A percentile compares a stretch with the other conserved stretches of the same genome.
Evolutionary conservation across 2,888 invertebrate species (phyloP).

Genomic region (Agriopis leucophaearia): DNA sequence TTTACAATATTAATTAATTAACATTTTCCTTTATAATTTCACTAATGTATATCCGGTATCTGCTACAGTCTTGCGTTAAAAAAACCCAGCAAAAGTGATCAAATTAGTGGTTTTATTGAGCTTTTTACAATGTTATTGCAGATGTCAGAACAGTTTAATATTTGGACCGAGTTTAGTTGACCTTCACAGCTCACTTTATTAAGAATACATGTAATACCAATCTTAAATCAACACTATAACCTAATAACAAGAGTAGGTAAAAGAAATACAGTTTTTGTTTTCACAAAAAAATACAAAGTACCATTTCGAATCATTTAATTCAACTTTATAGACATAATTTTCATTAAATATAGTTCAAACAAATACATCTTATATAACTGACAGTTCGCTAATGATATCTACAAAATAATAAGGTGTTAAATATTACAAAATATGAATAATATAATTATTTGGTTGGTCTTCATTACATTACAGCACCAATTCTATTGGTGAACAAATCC

Average conservation of each 20-base stretch:
- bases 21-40: too few species aligned
- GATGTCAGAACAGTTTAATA: too few species aligned
- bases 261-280: neutral
- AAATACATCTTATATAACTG: slow-evolving; percentile 83
- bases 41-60: too few species aligned
- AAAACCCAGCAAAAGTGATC: too few species aligned
- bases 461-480: slow-evolving; percentile 77
- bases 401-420: slow-evolving; percentile 75
- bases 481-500: slow-evolving; percentile 76
- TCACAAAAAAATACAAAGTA: neutral
- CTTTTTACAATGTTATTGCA: too few species aligned
- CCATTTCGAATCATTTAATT: slow-evolving; percentile 68
- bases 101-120: too few species aligned
- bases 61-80: too few species aligned
- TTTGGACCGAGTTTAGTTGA: neutral
- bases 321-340: slow-evolving; percentile 75
- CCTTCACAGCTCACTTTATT: slow-evolving; percentile 2
- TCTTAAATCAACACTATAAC: neutral
- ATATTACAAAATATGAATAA: slow-evolving; percentile 78
- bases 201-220: neutral
- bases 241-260: neutral
- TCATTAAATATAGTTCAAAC: slow-evolving; percentile 76
- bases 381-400: slow-evolving; percentile 82
- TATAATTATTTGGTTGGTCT: slow-evolving; percentile 85
- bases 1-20: too few species aligned